Conservation (phyloP, 2,888 invertebrate species). For the Philopedon plagiatum region DNA sequence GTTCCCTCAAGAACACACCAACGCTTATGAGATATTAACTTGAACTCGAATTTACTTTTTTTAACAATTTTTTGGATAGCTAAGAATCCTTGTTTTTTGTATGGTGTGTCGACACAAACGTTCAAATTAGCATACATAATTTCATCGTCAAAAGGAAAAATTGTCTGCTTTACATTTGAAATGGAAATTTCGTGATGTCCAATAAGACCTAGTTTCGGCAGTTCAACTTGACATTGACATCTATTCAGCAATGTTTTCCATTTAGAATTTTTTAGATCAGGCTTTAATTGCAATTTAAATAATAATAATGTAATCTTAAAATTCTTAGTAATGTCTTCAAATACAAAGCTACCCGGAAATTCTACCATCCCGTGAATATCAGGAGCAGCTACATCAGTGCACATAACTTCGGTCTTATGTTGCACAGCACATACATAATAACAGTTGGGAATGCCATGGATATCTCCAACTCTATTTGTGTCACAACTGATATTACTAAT, state of each 20-base stretch:
- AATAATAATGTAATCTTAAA: background rate
- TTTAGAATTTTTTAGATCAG: background rate
- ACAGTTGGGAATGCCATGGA: too few species aligned
- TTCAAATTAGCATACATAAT: conserved; percentile 1
- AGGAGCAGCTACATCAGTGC: background rate
- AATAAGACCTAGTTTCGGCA: background rate
- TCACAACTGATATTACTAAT: background rate
- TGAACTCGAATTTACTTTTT: conserved; percentile 1
- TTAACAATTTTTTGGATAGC: background rate
- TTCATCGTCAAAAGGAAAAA: background rate
- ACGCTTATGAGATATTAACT: background rate
- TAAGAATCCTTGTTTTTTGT: background rate
- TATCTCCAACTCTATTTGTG: background rate
- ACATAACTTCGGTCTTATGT: background rate
- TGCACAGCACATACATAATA: background rate
- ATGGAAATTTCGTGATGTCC: background rate
- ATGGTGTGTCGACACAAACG: background rate
- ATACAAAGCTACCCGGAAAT: background rate
- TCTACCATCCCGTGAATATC: background rate
- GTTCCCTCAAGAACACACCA: conserved; percentile 15
- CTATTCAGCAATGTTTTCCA: background rate
- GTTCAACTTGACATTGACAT: background rate
- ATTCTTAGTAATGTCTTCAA: background rate
- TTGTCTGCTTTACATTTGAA: background rate
- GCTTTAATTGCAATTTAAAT: background rate